These are phyloP conservation scores for Antitype chi DNA, from an alignment of 2,888 invertebrate genomes.

Conservation along the genomic window DNA sequence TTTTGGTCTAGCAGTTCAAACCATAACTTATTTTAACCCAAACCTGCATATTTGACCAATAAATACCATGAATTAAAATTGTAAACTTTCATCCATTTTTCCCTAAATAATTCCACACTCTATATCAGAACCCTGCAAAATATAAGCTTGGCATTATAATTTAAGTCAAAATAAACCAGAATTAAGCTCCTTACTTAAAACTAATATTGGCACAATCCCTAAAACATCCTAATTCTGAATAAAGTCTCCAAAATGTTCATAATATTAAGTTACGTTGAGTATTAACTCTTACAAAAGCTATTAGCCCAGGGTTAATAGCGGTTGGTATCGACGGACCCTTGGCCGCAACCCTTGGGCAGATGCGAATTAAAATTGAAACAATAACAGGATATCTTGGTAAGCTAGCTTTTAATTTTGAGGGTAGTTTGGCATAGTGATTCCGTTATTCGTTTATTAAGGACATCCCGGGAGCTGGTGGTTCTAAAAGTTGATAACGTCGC, in stretches of 20 bases:
- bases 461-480: background rate
- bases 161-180: conserved; percentile 27
- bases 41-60: background rate
- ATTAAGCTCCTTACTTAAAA: conserved; percentile 24
- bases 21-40: too few relatives aligned
- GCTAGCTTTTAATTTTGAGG: conserved; percentile 24
- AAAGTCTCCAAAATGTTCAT: conserved; percentile 38
- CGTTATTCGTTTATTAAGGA: background rate
- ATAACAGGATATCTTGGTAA: conserved; percentile 32
- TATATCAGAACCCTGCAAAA: background rate
- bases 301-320: conserved; percentile 57
- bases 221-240: conserved; percentile 8
- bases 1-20: background rate
- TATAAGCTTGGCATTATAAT: conserved; percentile 1
- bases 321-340: conserved; percentile 37
- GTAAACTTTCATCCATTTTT: background rate
- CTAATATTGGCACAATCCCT: conserved; percentile 26
- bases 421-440: background rate
- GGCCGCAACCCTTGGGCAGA: conserved; percentile 20
- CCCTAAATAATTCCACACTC: background rate
- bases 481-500: background rate
- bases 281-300: conserved; percentile 37
- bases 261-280: conserved; percentile 47
- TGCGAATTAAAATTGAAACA: conserved; percentile 56
- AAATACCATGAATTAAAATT: background rate